Evolutionary conservation across 2,888 invertebrate species (phyloP), one percentile per base, ranked within the genome.

Genomic region (Acrobasis repandana): DNA sequence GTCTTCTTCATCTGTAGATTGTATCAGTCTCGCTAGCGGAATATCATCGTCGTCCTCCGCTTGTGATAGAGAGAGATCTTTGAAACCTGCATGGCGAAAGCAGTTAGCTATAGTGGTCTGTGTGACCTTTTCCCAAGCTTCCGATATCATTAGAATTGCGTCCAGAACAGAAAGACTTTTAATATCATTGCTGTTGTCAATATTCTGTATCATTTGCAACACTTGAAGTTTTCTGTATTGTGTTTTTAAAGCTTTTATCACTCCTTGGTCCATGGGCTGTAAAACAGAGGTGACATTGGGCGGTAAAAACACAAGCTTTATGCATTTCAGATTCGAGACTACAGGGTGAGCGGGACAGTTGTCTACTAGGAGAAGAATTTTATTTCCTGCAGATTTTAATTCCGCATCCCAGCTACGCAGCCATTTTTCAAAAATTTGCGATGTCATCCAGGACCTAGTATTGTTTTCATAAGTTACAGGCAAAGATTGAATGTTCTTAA

Each of bases 391-490:
- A 56, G 61, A 48, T 56, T 70, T 56, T 48, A 66, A 64, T 70
- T 72, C 63, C 3, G 57, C 33, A 47, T 58, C 57, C 73, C 73
- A 61, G 66, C 58, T 56, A 61, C 66, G 58, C 43, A 75, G 58
- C 56, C 63, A 46, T 52, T 52, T 52, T 60, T 60, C 51, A 60
- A 60, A 60, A 60, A 60, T 60, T n/a, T 43, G 62, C 33, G 63
- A 63, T 57, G 74, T 80, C 76, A 83, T 80, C 79, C 79, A 79
- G n/a, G 77, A 71, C 61, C 65, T 79, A 58, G 60, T 68, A 58
- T 77, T 78, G 16, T 66, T 36, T 66, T 75, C 58, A 43, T 50
- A 50, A 33, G 14, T 50, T n/a, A 56, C 20, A n/a, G 46, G 56
- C 47, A 56, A 56, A 33, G 34, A 52, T 43, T 46, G 1, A 33